Conservation (phyloP, 92 coral and sea anemone species). For the Actinostola sp. region DNA sequence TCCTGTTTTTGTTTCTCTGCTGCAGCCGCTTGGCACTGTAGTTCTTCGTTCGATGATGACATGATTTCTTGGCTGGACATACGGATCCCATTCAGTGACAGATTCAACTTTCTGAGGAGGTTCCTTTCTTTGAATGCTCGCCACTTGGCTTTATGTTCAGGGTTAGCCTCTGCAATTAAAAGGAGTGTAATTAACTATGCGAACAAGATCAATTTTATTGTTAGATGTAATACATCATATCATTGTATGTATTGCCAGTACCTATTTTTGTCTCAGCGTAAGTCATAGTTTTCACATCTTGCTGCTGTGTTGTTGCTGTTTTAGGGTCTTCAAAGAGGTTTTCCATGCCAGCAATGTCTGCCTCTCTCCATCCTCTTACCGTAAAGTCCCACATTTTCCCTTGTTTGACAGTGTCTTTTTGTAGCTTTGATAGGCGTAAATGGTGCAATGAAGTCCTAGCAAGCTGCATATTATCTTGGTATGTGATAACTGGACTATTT, state of each 20-base stretch:
- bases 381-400: slow-evolving; percentile 43
- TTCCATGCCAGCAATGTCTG: slow-evolving; percentile 38
- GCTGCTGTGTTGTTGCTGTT: slow-evolving; percentile 31
- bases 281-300: slow-evolving; percentile 13
- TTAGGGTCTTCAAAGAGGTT: slow-evolving; percentile 17
- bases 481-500: slow-evolving; percentile 35
- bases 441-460: slow-evolving; percentile 48
- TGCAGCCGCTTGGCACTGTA: no score
- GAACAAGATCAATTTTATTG: no score
- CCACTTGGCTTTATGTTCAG: slow-evolving; percentile 29
- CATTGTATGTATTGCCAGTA: no score
- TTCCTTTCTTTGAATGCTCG: slow-evolving; percentile 31
- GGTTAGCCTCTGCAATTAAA: slow-evolving; percentile 37
- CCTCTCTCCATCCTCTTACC: slow-evolving; percentile 42
- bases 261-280: slow-evolving; percentile 45
- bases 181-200: no score
- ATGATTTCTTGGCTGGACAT: neutral
- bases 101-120: slow-evolving; percentile 40
- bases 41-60: neutral
- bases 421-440: slow-evolving; percentile 48
- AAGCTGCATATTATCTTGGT: slow-evolving; percentile 52
- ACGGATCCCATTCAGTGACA: slow-evolving; percentile 7
- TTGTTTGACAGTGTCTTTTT: slow-evolving; percentile 33
- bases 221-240: no score
- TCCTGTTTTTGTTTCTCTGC: no score